Evolutionary conservation across 2,113 vertebrate genomes (phyloP), one percentile per base, ranked within the genome.

Genomic region (Halcyon senegalensis): DNA sequence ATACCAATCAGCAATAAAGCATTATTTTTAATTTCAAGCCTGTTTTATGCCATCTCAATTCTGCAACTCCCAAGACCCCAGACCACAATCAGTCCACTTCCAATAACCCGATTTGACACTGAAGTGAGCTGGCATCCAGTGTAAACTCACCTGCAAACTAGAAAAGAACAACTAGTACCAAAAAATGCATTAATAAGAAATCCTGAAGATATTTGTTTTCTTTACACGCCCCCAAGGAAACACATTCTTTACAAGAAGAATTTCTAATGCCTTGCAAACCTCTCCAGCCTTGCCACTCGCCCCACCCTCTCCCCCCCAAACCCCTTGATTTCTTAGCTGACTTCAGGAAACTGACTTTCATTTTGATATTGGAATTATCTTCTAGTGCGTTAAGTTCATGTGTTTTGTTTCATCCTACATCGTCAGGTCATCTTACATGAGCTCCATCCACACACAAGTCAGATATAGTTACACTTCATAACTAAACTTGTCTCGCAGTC

Each of bases 281-380:
- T 39, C 11, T 9, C 12, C 64, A 21, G 25, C 11, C 55, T 58
- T 33, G 16, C 15, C 33, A 21, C 7, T 4, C 14, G 4, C 9
- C 2, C 3, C 5, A n/a, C 31, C 15, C 2, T 33, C 4, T 60
- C 3, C 4, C 4, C 60, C 2, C 5, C 51, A 51, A 51, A 13
- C 24, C 50, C 16, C 5, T 43, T 30, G 5, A 68, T 39, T 91
- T 80, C 51, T 67, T 27, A 44, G 11, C 4, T 44, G 28, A 48
- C 44, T 33, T 79, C 12, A 46, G 11, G 18, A 89, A 84, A 58
- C 0, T 10, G 11, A 21, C 16, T 58, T 60, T 62, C 4, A 51
- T 67, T 72, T 84, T 73, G 33, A 50, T 13, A 4, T 13, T 72
- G n/a, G 8, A 87, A 62, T 50, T 66, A 33, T 13, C 25, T 80